Evolutionary conservation across 2,797 vertebrate species (phyloP).

Genomic region (Alcedo quadribrachys): DNA sequence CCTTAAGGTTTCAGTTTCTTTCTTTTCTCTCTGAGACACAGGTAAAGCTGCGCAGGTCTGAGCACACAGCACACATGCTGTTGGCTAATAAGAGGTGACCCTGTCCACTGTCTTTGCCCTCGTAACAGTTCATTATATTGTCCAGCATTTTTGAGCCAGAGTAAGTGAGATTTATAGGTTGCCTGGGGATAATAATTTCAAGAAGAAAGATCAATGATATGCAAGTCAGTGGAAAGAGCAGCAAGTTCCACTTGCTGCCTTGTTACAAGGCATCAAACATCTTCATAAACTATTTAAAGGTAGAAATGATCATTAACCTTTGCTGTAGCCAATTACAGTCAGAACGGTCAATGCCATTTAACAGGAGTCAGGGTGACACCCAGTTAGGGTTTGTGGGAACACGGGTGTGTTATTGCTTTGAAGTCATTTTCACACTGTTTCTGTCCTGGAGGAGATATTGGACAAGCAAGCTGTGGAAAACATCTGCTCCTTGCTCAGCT

Average conservation of each 20-base stretch:
- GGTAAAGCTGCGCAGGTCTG: background rate
- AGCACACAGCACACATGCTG: background rate
- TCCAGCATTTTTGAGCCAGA: constrained; percentile 18
- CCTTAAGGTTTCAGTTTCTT: background rate
- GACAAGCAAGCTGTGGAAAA: too few relatives aligned
- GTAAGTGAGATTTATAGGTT: constrained; percentile 52
- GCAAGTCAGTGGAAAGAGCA: constrained; percentile 17
- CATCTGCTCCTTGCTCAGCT: too few relatives aligned
- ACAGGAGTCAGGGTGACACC: background rate
- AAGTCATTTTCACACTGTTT: background rate
- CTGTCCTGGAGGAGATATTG: too few relatives aligned
- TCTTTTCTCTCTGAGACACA: background rate
- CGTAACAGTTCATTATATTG: constrained; percentile 5
- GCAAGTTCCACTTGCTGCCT: background rate
- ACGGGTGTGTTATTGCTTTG: background rate
- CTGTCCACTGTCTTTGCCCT: constrained; percentile 15
- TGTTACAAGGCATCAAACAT: constrained; percentile 23
- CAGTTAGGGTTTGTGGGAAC: background rate
- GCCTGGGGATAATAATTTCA: constrained; percentile 34
- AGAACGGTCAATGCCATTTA: background rate
- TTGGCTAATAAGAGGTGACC: constrained; percentile 1
- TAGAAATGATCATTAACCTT: constrained; percentile 61
- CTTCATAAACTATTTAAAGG: constrained; percentile 62
- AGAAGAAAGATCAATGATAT: constrained; percentile 46
- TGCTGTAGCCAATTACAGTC: constrained; percentile 9